Evolutionary conservation across 2,888 invertebrate species (phyloP).

Genomic region (Mylabris sibirica): DNA sequence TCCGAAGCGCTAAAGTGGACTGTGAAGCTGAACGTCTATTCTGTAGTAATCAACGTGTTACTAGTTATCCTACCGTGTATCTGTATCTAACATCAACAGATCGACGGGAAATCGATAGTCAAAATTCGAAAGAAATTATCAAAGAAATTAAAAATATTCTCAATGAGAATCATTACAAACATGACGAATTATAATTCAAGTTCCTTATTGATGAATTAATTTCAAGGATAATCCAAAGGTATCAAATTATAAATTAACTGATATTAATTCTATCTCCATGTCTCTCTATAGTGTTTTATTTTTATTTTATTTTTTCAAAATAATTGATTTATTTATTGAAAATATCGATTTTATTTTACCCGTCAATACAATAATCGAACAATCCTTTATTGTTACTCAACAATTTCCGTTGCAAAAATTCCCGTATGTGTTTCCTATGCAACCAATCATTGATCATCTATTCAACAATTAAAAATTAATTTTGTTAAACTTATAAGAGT

Average conservation of each 20-base stretch:
- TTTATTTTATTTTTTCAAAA: not conserved
- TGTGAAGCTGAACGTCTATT: conserved; percentile 67
- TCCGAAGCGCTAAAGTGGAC: conserved; percentile 70
- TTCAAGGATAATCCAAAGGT: not conserved
- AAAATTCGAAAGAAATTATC: conserved; percentile 39
- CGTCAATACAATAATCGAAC: not conserved
- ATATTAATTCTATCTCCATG: not conserved
- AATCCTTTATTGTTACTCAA: not conserved
- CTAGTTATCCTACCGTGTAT: conserved; percentile 68
- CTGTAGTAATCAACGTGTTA: conserved; percentile 65
- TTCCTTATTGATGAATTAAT: not conserved
- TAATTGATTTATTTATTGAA: not conserved
- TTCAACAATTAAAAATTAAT: conserved; percentile 20
- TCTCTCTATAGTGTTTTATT: not conserved
- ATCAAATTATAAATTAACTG: not conserved
- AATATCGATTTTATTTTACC: not conserved
- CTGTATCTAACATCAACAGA: conserved; percentile 59
- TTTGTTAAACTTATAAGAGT: no score
- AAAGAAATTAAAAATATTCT: conserved; percentile 40
- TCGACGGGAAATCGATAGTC: conserved; percentile 48
- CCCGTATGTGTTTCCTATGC: conserved; percentile 8
- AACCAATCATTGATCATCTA: conserved; percentile 28
- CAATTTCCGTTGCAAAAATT: conserved; percentile 9
- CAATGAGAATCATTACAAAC: conserved; percentile 33
- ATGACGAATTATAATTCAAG: conserved; percentile 43